Evolutionary conservation across 2,888 invertebrate genomes (phyloP).

Genomic region (Chelonus formosanus): DNA sequence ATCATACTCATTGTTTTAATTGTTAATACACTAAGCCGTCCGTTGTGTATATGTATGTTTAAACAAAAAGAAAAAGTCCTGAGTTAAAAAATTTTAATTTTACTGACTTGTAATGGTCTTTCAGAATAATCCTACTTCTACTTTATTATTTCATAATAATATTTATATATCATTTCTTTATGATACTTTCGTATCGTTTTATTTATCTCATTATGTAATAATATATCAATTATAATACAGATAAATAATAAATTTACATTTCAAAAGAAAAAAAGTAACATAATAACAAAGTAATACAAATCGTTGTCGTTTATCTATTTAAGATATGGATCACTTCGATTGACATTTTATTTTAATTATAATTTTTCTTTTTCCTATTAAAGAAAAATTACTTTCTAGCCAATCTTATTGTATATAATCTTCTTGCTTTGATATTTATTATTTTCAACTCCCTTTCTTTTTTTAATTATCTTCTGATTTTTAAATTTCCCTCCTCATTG

Average conservation of each 20-base stretch:
- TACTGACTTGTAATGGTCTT: too few species aligned
- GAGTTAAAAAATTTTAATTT: too few species aligned
- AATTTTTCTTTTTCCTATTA: background rate
- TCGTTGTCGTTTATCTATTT: slow-evolving; percentile 57
- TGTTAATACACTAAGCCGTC: too few species aligned
- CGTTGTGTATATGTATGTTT: too few species aligned
- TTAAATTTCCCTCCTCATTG: slow-evolving; percentile 38
- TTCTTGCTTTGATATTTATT: slow-evolving; percentile 1
- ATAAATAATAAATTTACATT: slow-evolving; percentile 36
- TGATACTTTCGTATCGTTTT: too few species aligned
- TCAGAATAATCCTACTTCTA: too few species aligned
- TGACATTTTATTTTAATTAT: slow-evolving; percentile 3
- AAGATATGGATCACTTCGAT: slow-evolving; percentile 61
- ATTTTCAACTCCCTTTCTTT: slow-evolving; percentile 12
- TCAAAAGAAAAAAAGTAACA: slow-evolving; percentile 31
- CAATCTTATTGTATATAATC: slow-evolving; percentile 30
- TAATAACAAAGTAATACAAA: slow-evolving; percentile 51
- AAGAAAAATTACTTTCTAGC: slow-evolving; percentile 6
- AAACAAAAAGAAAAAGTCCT: too few species aligned
- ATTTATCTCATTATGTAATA: too few species aligned
- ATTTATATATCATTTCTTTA: too few species aligned
- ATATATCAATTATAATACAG: slow-evolving; percentile 32
- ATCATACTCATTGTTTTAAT: background rate
- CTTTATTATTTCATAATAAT: too few species aligned
- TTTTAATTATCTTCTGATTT: slow-evolving; percentile 34